Evolutionary conservation across 1,140 invertebrate genomes (phyloP), one percentile per base, ranked within the genome.

Genomic region (Pararge aegeria): DNA sequence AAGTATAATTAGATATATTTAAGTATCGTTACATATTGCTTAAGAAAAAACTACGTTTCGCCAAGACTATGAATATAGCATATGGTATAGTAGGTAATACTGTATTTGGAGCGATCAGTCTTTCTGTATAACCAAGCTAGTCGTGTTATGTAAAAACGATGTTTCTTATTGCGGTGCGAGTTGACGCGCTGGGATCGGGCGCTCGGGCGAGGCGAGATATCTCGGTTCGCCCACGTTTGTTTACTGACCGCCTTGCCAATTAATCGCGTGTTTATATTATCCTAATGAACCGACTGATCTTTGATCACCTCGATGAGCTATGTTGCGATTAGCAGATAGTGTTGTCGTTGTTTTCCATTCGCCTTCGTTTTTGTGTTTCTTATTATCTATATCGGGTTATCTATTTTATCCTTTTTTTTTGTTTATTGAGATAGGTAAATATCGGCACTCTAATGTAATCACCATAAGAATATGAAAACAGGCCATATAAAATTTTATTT

Each of bases 181-280:
- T 49, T 55, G 60, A 59, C 51, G 56, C 58, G 64, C 58, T 48
- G 64, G 55, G 27, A 9, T 7, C 30, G 30, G 30, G 30, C 30
- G 30, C 7, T n/a, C 30, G 30, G 30, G 30, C 12, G 30, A 7
- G 30, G 64, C 56, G 66, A 59, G 68, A 75, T 74, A 70, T 68
- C 72, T 24, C 27, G 34, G 61, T 59, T 68, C 62, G 55, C 56
- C 64, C 30, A 55, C 42, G 54, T 57, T 65, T 70, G 64, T 71
- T 64, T 67, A 62, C 65, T 66, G 63, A 68, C 72, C 68, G 60
- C 63, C 75, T 76, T 62, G 55, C 52, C 68, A 78, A 75, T 83
- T 82, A 78, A 78, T 74, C 64, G 64, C 52, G 40, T 67, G 61
- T 67, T 67, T 67, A 63, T 60, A 66, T 57, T 56, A 55, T 61